Evolutionary conservation across 2,113 vertebrate species (phyloP).

Genomic region (Romanogobio albipinnatus): DNA sequence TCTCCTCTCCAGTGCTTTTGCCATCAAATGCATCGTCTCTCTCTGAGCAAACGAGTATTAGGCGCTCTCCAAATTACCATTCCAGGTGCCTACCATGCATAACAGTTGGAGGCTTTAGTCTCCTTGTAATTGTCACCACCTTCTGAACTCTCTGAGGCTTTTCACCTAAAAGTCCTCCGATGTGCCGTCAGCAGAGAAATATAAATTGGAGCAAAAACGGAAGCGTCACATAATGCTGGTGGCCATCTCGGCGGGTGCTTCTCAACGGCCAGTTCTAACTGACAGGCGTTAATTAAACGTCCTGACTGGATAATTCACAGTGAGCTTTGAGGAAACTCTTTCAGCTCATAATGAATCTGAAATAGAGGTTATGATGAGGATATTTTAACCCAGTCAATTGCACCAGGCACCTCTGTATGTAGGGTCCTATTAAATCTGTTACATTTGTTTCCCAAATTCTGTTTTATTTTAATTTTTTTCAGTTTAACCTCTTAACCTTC

Average conservation of each 20-base stretch:
- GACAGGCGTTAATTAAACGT: conserved; percentile 70
- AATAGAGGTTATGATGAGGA: conserved; percentile 26
- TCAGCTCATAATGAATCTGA: conserved; percentile 5
- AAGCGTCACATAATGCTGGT: conserved; percentile 67
- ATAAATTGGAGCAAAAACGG: conserved; percentile 69
- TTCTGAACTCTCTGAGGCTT: not conserved
- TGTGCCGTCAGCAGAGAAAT: conserved; percentile 65
- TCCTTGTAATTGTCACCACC: conserved; percentile 29
- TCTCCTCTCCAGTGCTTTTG: conserved; percentile 7
- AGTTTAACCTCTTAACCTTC: too few species aligned
- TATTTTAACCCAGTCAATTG: not conserved
- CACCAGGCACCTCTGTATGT: not conserved
- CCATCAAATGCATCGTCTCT: conserved; percentile 59
- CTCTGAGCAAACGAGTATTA: not conserved
- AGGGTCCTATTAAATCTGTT: too few species aligned
- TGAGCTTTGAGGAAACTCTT: conserved; percentile 58
- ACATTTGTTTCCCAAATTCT: too few species aligned
- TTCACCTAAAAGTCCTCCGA: conserved; percentile 56
- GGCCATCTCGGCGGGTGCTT: conserved; percentile 58
- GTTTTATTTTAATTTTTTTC: too few species aligned
- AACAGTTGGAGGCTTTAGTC: not conserved
- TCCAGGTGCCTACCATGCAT: not conserved
- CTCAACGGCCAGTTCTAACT: conserved; percentile 66
- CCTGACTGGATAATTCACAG: conserved; percentile 24
- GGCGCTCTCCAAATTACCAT: conserved; percentile 13